Evolutionary conservation across 2,888 invertebrate species (phyloP), one percentile per base, ranked within the genome.

Genomic region (Andrena praecox): DNA sequence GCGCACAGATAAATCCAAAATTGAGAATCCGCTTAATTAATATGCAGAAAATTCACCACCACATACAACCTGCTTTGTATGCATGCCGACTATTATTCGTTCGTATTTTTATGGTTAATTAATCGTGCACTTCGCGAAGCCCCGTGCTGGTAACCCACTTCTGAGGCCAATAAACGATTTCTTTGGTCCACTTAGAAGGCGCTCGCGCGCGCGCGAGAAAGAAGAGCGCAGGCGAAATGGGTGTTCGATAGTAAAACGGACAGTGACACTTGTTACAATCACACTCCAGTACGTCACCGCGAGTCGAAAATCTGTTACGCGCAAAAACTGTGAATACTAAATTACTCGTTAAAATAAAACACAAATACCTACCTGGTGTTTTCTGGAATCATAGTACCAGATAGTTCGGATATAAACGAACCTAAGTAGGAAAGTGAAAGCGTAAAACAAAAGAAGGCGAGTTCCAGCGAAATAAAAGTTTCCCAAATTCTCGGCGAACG

Each of bases 111-210:
- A 78, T 77, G 84, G 59, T 76, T 85, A 89, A 88, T 88, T 88
- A 88, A 87, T 88, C 84, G 77, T 50, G 67, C 82, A 77, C 64
- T 76, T 83, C 54, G 72, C 77, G 67, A 82, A 63, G 73, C 59
- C 54, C 59, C 77, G 84, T 85, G 80, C 88, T 68, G 68, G 62
- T 89, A 80, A 88, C 89, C 88, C 60, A 88, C 88, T 88, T 88
- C 35, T 42, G 48, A 16, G 52, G 73, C 80, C 76, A 64, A 88
- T 88, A 88, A 81, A 79, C 88, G 85, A 84, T 88, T 89, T 88
- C 88, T 88, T 88, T 73, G 88, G 88, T 86, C 88, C 85, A 89
- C 89, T 88, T 88, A 82, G 79, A 77, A 66, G 79, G 48, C 68
- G 35, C 63, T 60, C 50, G 35, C 50, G 69, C 59, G 31, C 56